Conservation (phyloP, 2,888 invertebrate species). For the Mythimna albipuncta region DNA sequence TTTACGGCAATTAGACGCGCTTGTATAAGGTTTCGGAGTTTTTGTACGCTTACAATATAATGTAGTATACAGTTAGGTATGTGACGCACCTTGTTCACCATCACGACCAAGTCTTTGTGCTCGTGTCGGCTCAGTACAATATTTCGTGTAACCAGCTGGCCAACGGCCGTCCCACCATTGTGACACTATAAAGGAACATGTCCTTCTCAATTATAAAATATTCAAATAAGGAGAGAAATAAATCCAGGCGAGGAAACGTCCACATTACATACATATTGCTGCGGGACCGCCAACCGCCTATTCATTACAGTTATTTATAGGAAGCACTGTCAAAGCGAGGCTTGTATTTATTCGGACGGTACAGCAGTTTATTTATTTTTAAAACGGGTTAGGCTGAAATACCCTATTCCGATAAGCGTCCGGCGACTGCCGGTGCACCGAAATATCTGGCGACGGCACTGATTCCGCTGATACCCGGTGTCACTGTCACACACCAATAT, state of each 20-base stretch:
- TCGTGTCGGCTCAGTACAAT: conserved; percentile 38
- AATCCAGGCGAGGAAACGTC: conserved; percentile 85
- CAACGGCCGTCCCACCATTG: conserved; percentile 58
- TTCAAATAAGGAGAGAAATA: conserved; percentile 86
- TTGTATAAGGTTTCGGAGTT: conserved; percentile 50
- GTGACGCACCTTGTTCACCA: conserved; percentile 35
- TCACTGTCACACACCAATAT: conserved; percentile 80
- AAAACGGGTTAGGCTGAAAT: conserved; percentile 86
- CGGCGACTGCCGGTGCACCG: conserved; percentile 75
- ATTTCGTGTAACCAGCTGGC: conserved; percentile 47
- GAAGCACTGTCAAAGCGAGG: conserved; percentile 87
- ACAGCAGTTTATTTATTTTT: conserved; percentile 88
- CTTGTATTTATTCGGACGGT: conserved; percentile 87
- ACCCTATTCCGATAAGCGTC: conserved; percentile 85
- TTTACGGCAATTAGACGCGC: conserved; percentile 57
- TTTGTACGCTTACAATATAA: conserved; percentile 38
- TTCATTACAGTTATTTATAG: conserved; percentile 90
- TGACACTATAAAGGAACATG: conserved; percentile 72
- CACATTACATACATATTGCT: conserved; percentile 88
- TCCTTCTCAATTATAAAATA: conserved; percentile 85
- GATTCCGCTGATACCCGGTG: conserved; percentile 80
- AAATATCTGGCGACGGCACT: conserved; percentile 78
- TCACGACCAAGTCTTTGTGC: conserved; percentile 32
- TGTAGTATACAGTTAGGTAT: conserved; percentile 54
- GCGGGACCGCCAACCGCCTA: conserved; percentile 85